These are phyloP conservation scores for Halcyon senegalensis DNA, from an alignment of 2,113 vertebrate genomes.

Conservation along the genomic window DNA sequence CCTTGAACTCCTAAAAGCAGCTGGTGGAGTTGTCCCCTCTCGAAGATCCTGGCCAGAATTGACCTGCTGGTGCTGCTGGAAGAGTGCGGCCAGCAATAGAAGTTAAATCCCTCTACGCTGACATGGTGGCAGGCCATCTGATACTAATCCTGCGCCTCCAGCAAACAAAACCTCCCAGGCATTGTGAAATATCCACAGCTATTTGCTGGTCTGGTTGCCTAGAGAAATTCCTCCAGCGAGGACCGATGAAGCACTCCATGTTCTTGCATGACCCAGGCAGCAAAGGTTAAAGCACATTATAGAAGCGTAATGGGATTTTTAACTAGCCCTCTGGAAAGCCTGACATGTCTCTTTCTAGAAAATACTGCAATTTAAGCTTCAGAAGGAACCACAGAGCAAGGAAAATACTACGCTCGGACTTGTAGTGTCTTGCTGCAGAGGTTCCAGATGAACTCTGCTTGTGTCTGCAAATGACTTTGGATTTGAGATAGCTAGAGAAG, in stretches of 20 bases:
- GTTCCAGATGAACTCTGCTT: conserved; percentile 20
- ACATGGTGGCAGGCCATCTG: conserved; percentile 9
- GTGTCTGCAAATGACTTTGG: conserved; percentile 12
- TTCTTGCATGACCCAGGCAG: background rate
- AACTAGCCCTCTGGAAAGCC: conserved; percentile 10
- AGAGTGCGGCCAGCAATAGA: background rate
- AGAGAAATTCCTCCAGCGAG: background rate
- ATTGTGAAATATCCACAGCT: background rate
- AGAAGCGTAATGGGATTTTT: background rate
- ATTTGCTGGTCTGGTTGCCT: background rate
- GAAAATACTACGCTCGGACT: conserved; percentile 21
- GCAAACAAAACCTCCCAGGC: background rate
- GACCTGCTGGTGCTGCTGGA: fast-evolving
- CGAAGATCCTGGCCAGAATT: background rate
- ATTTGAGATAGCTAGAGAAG: conserved; percentile 24
- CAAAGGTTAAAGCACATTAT: conserved; percentile 16
- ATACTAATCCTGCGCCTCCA: conserved; percentile 12
- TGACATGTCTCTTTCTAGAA: background rate
- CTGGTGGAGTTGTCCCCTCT: background rate
- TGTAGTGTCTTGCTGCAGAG: background rate
- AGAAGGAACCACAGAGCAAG: conserved; percentile 20
- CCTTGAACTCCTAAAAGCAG: background rate
- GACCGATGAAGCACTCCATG: background rate
- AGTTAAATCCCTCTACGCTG: background rate
- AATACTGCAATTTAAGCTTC: background rate